phyloP scores from a whole-genome alignment of 2,888 invertebrate genomes.

The Desoria tigrina region DNA sequence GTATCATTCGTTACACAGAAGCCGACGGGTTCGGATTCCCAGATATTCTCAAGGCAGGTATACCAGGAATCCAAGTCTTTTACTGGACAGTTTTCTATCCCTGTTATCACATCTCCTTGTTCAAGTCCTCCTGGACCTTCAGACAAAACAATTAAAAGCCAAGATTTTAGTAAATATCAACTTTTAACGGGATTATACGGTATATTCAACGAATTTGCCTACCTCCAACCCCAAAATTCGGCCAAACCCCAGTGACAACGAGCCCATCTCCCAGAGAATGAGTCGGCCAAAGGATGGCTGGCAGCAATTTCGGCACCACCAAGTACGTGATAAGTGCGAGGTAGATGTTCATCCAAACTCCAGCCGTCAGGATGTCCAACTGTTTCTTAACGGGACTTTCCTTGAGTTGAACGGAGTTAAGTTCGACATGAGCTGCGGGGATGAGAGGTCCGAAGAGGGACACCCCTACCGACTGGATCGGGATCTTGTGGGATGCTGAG shows the following conservation, averaged over 20 bases:
- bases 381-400: slow-evolving; percentile 50
- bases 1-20: slow-evolving; percentile 49
- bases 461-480: slow-evolving; percentile 51
- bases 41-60: slow-evolving; percentile 51
- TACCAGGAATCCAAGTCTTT: slow-evolving; percentile 51
- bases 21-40: slow-evolving; percentile 50
- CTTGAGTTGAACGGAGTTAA: slow-evolving; percentile 49
- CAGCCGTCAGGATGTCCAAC: slow-evolving; percentile 52
- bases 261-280: slow-evolving; percentile 50
- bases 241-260: slow-evolving; percentile 47
- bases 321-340: slow-evolving; percentile 51
- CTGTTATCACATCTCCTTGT: slow-evolving; percentile 50
- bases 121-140: slow-evolving; percentile 50
- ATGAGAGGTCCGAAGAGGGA: slow-evolving; percentile 50
- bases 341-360: slow-evolving; percentile 53
- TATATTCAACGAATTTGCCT: slow-evolving; percentile 5
- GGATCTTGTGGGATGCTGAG: slow-evolving; percentile 51
- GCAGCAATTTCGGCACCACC: slow-evolving; percentile 49
- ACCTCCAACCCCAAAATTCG: slow-evolving; percentile 52
- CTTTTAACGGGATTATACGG: neutral
- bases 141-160: slow-evolving; percentile 17
- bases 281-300: slow-evolving; percentile 49
- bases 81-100: slow-evolving; percentile 51
- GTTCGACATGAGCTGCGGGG: slow-evolving; percentile 49
- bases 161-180: neutral